Evolutionary conservation across 1,140 invertebrate species (phyloP).

Genomic region (Batillaria attramentaria): DNA sequence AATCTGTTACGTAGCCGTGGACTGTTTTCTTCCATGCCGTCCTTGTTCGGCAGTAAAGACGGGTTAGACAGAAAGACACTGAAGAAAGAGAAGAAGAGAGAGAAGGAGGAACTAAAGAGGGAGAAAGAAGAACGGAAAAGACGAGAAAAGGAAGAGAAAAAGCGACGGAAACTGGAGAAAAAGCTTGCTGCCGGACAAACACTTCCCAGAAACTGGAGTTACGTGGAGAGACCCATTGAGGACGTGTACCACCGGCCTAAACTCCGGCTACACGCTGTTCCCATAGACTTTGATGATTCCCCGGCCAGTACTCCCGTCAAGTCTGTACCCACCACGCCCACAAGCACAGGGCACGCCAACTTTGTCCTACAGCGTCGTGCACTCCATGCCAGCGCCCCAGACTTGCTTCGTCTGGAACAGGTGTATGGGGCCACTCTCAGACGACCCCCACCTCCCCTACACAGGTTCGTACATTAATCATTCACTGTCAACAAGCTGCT

Average conservation of each 20-base stretch:
- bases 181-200: slow-evolving; percentile 36
- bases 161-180: slow-evolving; percentile 39
- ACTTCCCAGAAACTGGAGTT: slow-evolving; percentile 56
- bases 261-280: slow-evolving; percentile 56
- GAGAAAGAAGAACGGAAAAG: slow-evolving; percentile 51
- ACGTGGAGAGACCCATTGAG: slow-evolving; percentile 52
- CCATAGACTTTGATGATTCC: slow-evolving; percentile 60
- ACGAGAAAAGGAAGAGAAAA: slow-evolving; percentile 36
- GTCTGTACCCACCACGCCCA: slow-evolving; percentile 35
- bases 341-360: slow-evolving; percentile 38
- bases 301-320: slow-evolving; percentile 37
- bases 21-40: slow-evolving; percentile 60
- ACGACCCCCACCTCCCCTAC: too few species aligned
- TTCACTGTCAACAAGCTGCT: too few species aligned
- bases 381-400: slow-evolving; percentile 57
- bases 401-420: slow-evolving; percentile 57
- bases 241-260: slow-evolving; percentile 51
- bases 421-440: slow-evolving; percentile 54
- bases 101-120: slow-evolving; percentile 57
- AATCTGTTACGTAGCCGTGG: slow-evolving; percentile 44
- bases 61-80: slow-evolving; percentile 54
- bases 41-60: slow-evolving; percentile 50
- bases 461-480: too few species aligned
- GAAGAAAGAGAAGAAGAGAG: slow-evolving; percentile 59
- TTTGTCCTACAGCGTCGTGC: slow-evolving; percentile 46